phyloP scores from a whole-genome alignment of 2,797 vertebrate species.

The Loriculus beryllinus region DNA sequence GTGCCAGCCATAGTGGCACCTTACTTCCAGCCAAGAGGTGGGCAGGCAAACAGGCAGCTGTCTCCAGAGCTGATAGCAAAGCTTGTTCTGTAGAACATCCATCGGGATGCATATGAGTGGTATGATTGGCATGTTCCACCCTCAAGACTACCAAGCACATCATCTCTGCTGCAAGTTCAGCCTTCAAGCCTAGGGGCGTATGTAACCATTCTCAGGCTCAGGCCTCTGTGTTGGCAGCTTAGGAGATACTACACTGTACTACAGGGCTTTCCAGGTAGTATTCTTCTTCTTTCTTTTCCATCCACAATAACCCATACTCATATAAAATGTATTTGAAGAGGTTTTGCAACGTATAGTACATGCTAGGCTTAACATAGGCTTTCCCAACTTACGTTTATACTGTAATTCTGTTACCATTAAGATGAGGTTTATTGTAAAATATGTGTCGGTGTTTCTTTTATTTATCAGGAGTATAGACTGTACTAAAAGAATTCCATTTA shows the following conservation, averaged over 20 bases:
- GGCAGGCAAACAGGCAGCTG: conserved; percentile 77
- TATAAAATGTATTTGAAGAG: conserved; percentile 61
- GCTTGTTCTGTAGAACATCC: conserved; percentile 70
- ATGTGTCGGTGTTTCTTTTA: not conserved
- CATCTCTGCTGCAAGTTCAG: conserved; percentile 75
- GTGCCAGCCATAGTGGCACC: conserved; percentile 71
- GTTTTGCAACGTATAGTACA: not conserved
- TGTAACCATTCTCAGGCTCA: conserved; percentile 69
- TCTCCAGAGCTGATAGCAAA: conserved; percentile 76
- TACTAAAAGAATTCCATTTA: not conserved
- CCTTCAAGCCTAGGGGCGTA: conserved; percentile 71
- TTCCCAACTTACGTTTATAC: conserved; percentile 34
- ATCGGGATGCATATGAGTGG: conserved; percentile 72
- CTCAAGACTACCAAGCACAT: conserved; percentile 70
- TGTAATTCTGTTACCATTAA: conserved; percentile 20
- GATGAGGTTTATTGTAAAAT: conserved; percentile 16
- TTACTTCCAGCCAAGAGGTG: conserved; percentile 74
- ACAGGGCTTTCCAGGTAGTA: conserved; percentile 76
- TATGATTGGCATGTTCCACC: conserved; percentile 74
- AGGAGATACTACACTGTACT: conserved; percentile 71
- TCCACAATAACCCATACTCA: conserved; percentile 51
- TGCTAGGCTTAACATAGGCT: conserved; percentile 43
- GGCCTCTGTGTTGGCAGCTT: conserved; percentile 74
- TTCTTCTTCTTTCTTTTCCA: conserved; percentile 73
- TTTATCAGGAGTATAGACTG: not conserved